These are phyloP conservation scores for Bathynomus jamesi DNA, from an alignment of 1,140 invertebrate species.

Conservation along the genomic window DNA sequence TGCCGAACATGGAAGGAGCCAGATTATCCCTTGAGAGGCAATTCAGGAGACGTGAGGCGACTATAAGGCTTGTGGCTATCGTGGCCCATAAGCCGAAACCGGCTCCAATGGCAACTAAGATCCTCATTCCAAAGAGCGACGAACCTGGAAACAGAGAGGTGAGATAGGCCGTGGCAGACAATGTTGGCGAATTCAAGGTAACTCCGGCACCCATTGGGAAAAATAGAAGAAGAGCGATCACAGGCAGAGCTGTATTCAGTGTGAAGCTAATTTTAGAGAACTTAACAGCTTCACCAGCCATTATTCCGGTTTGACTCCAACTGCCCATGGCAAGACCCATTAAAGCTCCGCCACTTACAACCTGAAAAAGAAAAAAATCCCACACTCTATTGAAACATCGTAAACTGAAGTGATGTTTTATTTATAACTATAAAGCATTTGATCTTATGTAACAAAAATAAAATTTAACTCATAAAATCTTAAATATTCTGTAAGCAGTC, in stretches of 20 bases:
- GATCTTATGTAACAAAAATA: no score
- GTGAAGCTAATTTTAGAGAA: neutral
- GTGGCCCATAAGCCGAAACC: slow-evolving; percentile 22
- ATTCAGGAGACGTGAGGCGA: slow-evolving; percentile 12
- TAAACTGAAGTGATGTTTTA: no score
- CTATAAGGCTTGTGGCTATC: slow-evolving; percentile 8
- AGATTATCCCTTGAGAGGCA: slow-evolving; percentile 16
- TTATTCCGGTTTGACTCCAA: slow-evolving; percentile 10
- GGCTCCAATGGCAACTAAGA: slow-evolving; percentile 20
- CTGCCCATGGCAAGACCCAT: slow-evolving; percentile 13
- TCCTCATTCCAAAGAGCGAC: slow-evolving; percentile 19
- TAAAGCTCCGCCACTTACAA: slow-evolving; percentile 20
- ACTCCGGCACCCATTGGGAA: slow-evolving; percentile 10
- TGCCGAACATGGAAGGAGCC: slow-evolving; percentile 6
- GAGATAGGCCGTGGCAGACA: slow-evolving; percentile 11
- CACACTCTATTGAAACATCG: neutral
- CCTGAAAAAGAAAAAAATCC: slow-evolving; percentile 2
- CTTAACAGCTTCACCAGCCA: slow-evolving; percentile 18
- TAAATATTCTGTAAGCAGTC: no score
- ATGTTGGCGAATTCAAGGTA: slow-evolving; percentile 7
- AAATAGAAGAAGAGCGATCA: slow-evolving; percentile 15
- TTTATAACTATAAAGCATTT: no score
- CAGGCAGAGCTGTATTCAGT: slow-evolving; percentile 15
- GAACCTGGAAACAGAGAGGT: slow-evolving; percentile 14
- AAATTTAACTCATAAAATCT: no score